These are phyloP conservation scores for Thera obeliscata DNA, from an alignment of 2,888 invertebrate genomes.

Conservation along the genomic window DNA sequence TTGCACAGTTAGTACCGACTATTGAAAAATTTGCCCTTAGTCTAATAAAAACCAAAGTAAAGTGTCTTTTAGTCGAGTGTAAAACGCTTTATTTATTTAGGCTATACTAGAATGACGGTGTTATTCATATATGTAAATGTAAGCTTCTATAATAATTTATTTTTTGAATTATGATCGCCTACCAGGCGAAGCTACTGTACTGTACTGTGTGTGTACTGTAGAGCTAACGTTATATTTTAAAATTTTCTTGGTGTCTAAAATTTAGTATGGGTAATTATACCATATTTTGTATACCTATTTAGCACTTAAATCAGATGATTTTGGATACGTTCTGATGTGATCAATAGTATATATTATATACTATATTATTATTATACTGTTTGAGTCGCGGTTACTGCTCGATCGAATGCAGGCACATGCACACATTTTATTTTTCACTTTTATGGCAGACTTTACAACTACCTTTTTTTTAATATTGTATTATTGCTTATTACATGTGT, in stretches of 20 bases:
- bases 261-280: background rate
- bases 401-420: background rate
- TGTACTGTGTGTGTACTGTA: background rate
- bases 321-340: too few species aligned
- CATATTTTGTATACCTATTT: too few species aligned
- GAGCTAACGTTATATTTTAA: background rate
- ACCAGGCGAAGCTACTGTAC: background rate
- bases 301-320: too few species aligned
- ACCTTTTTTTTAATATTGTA: background rate
- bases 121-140: slow-evolving; percentile 9
- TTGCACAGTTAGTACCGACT: slow-evolving; percentile 1
- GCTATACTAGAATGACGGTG: slow-evolving; percentile 36
- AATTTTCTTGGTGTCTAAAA: background rate
- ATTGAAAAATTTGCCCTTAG: slow-evolving; percentile 43
- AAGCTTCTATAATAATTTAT: slow-evolving; percentile 10
- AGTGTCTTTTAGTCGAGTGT: slow-evolving; percentile 81
- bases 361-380: background rate
- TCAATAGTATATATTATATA: too few species aligned
- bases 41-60: slow-evolving; percentile 80
- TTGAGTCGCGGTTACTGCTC: background rate
- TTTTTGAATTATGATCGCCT: slow-evolving; percentile 3
- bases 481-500: slow-evolving; percentile 1
- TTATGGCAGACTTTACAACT: background rate
- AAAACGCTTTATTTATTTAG: slow-evolving; percentile 81
- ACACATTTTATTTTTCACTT: slow-evolving; percentile 1